These are phyloP conservation scores for Triops longicaudatus DNA, from an alignment of 1,140 invertebrate genomes.

Conservation along the genomic window DNA sequence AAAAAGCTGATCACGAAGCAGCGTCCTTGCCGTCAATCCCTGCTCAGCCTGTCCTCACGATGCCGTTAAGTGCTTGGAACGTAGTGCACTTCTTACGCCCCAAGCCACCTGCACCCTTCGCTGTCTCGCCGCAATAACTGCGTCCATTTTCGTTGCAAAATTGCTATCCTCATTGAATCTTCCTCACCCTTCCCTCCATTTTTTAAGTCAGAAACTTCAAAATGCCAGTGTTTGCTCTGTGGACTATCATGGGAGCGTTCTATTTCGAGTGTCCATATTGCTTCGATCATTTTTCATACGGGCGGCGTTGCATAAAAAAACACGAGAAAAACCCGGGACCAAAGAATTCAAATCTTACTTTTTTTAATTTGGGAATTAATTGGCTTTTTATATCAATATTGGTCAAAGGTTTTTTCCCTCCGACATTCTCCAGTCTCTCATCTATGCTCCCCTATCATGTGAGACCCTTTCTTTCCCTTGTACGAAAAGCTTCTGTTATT, in stretches of 20 bases:
- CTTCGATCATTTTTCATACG: not conserved
- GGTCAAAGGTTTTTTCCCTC: not conserved
- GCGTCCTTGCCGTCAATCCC: conserved; percentile 19
- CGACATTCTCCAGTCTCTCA: too few relatives aligned
- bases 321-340: not conserved
- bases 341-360: not conserved
- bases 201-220: not conserved
- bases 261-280: not conserved
- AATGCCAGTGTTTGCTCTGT: not conserved
- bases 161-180: not conserved
- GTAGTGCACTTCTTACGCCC: conserved; percentile 23
- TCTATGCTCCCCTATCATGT: not conserved
- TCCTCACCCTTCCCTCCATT: not conserved
- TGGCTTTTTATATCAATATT: not conserved
- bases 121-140: not conserved
- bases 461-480: not conserved
- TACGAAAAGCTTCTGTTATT: not conserved
- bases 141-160: not conserved
- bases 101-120: not conserved
- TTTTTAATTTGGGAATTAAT: not conserved
- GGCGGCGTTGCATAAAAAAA: not conserved
- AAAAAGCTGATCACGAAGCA: conserved; percentile 24
- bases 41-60: not conserved
- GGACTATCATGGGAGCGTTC: not conserved
- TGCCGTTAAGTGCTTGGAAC: conserved; percentile 26